These are phyloP conservation scores for Clunio marinus DNA, from an alignment of 2,888 invertebrate species.

Conservation along the genomic window DNA sequence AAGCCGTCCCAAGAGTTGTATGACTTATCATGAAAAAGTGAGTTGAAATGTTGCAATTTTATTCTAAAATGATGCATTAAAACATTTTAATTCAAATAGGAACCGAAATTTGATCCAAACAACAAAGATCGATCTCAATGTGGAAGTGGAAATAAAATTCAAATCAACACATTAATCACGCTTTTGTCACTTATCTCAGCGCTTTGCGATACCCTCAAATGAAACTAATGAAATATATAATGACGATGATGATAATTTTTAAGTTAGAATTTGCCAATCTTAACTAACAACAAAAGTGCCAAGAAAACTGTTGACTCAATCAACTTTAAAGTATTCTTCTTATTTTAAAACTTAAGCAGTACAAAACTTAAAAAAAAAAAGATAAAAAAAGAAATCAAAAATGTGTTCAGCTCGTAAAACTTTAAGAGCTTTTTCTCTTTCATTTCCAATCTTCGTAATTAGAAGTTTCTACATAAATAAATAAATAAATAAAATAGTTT, in stretches of 20 bases:
- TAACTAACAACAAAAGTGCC: conserved; percentile 29
- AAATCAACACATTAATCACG: not conserved
- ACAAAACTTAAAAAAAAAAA: conserved; percentile 28
- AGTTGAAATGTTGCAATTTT: not conserved
- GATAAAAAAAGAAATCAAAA: not conserved
- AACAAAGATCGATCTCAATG: conserved; percentile 1
- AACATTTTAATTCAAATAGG: conserved; percentile 4
- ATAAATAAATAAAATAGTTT: too few species aligned
- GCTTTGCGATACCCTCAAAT: too few species aligned
- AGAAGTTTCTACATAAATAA: too few species aligned
- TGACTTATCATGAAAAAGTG: not conserved
- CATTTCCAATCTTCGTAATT: too few species aligned
- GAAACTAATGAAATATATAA: too few species aligned
- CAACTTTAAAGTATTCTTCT: not conserved
- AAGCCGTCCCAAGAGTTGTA: not conserved
- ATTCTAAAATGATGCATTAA: too few species aligned
- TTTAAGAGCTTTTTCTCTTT: too few species aligned
- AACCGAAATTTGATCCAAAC: not conserved
- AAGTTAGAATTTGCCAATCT: too few species aligned
- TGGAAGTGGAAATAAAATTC: conserved; percentile 7
- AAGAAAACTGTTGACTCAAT: conserved; percentile 20
- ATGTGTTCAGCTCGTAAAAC: conserved; percentile 18
- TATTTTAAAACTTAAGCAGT: conserved; percentile 9
- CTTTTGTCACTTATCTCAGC: not conserved
- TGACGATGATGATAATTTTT: too few species aligned